Evolutionary conservation across 2,797 vertebrate species (phyloP).

Genomic region (Thamnophis elegans): DNA sequence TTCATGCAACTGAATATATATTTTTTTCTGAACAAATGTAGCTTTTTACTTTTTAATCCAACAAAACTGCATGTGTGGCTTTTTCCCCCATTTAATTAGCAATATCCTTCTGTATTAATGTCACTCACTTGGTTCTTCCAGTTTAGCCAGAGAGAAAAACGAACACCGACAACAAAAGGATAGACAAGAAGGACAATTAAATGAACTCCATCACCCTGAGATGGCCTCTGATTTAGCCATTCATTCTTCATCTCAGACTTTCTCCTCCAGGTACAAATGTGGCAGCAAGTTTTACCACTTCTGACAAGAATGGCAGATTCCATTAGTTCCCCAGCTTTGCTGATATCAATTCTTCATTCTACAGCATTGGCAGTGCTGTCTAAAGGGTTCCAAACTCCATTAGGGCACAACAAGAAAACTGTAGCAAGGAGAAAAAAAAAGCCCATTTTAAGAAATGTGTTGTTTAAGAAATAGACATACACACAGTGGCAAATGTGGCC

Average conservation of each 20-base stretch:
- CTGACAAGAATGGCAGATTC: neutral
- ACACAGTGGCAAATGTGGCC: neutral
- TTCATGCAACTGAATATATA: neutral
- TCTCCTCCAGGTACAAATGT: neutral
- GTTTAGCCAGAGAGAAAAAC: conserved; percentile 9
- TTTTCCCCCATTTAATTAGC: neutral
- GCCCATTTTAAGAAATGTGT: neutral
- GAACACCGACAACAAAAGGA: conserved; percentile 12
- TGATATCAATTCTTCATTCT: neutral
- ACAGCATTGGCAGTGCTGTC: neutral
- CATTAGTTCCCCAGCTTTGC: neutral
- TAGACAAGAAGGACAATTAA: neutral
- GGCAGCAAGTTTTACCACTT: neutral
- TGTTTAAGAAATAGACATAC: neutral
- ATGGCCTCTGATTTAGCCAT: neutral
- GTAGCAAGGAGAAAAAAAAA: neutral
- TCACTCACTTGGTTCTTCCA: neutral
- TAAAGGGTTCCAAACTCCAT: neutral
- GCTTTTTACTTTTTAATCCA: neutral
- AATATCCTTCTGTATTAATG: neutral
- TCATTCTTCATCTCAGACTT: conserved; percentile 17
- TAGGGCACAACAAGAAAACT: neutral
- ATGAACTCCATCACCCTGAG: neutral
- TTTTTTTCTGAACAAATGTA: neutral
- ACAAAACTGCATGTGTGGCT: neutral